Evolutionary conservation across 2,797 vertebrate genomes (phyloP), one percentile per base, ranked within the genome.

Genomic region (Thunnus albacares): DNA sequence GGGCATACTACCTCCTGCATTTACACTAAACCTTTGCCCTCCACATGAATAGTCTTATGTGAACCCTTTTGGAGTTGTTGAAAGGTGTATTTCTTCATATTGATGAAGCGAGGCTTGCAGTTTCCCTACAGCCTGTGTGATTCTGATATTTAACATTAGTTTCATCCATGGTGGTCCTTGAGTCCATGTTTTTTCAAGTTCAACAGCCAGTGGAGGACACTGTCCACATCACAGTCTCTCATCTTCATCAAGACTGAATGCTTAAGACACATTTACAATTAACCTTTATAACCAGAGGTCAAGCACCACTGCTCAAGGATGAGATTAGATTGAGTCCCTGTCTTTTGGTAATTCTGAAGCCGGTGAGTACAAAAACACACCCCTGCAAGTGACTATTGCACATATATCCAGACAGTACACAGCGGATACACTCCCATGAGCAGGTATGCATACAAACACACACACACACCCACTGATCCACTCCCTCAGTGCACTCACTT

Each of bases 221-320:
- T 14, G 43, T 22, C 14, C 45, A 53, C 24, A 20, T 65, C 33
- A 26, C 58, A 35, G 30, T 26, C 15, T 35, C 28, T 66, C n/a
- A 60, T 76, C 43, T n/a, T 57, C 20, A 60, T 79, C 20, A 35
- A 33, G 45, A 66, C 45, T 14, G 9, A 15, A 45, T 45, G 59
- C 41, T 51, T 6, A 58, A 65, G n/a, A 69, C 63, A 64, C 35
- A 38, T 47, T 69, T 20, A 26, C 30, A 83, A 66, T 79, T 86
- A 83, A 81, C 67, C 75, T 79, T 74, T 56, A 24, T 24, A 68
- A 72, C 61, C 75, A 77, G 57, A 66, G 77, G 81, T 87, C 79
- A 88, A 81, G 67, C 68, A 60, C 43, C 69, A 52, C 22, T 30
- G 58, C 61, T 74, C 58, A 45, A 58, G 43, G 30, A 79, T 38